These are phyloP conservation scores for Andrena cerasifolii DNA, from an alignment of 1,140 invertebrate genomes.

Conservation along the genomic window DNA sequence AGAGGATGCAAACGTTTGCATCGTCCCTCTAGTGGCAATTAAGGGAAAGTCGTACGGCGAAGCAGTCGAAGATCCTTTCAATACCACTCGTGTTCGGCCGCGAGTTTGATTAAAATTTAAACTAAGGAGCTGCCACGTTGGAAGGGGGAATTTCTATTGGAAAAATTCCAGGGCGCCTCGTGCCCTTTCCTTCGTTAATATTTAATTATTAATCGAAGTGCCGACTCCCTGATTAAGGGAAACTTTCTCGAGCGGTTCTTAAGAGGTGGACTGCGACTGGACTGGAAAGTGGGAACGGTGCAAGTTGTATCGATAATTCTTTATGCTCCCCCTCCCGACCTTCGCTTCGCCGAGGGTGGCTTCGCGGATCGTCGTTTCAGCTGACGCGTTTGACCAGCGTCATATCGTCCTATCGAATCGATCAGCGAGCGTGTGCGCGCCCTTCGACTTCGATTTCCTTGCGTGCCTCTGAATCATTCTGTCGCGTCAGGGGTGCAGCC, in stretches of 20 bases:
- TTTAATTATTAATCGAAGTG: constrained; percentile 1
- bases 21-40: constrained; percentile 9
- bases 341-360: constrained; percentile 44
- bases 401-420: constrained; percentile 36
- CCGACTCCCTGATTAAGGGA: background rate
- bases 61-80: background rate
- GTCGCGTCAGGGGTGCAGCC: too few relatives aligned
- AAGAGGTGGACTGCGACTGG: background rate
- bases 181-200: background rate
- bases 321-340: constrained; percentile 26
- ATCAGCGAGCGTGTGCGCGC: constrained; percentile 6
- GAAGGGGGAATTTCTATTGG: background rate
- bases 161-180: background rate
- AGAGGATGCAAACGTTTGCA: background rate
- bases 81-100: background rate
- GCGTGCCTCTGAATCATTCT: background rate
- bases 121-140: background rate
- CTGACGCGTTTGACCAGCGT: constrained; percentile 4
- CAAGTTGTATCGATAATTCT: constrained; percentile 26
- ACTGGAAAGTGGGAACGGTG: background rate
- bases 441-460: constrained; percentile 10
- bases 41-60: background rate
- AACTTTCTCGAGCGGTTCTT: background rate
- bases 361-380: constrained; percentile 36
- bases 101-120: constrained; percentile 11